phyloP scores from a whole-genome alignment of 2,113 vertebrate genomes.

The Malurus cyaneus region DNA sequence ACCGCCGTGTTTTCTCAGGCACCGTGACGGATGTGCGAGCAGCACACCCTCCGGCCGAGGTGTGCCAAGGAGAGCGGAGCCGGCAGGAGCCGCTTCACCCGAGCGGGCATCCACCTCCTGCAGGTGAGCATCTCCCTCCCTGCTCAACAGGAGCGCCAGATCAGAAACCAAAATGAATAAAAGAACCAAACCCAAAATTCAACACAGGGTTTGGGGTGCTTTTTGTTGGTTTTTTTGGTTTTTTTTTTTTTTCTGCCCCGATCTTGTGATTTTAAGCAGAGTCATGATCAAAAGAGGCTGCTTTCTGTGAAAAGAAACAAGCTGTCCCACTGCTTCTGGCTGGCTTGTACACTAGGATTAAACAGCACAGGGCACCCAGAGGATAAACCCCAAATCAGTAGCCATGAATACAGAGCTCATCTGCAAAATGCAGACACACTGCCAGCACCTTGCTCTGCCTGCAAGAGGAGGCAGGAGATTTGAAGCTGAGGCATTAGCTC shows the following conservation, averaged over 20 bases:
- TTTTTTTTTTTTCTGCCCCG: neutral
- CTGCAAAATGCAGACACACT: neutral
- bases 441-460: fast-evolving
- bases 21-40: neutral
- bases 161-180: neutral
- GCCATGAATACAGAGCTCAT: neutral
- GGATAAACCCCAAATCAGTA: neutral
- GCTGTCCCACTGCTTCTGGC: neutral
- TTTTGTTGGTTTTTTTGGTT: too few species aligned
- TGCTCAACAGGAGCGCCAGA: neutral
- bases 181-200: neutral
- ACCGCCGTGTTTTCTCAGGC: neutral
- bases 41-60: neutral
- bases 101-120: neutral
- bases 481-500: neutral
- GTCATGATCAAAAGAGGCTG: neutral
- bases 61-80: neutral
- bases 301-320: neutral
- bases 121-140: neutral
- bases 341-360: neutral
- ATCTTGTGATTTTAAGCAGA: neutral
- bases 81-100: neutral
- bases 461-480: neutral
- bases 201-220: neutral
- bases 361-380: neutral